Conservation (phyloP, 2,113 vertebrate species). For the Xenopus laevis region DNA sequence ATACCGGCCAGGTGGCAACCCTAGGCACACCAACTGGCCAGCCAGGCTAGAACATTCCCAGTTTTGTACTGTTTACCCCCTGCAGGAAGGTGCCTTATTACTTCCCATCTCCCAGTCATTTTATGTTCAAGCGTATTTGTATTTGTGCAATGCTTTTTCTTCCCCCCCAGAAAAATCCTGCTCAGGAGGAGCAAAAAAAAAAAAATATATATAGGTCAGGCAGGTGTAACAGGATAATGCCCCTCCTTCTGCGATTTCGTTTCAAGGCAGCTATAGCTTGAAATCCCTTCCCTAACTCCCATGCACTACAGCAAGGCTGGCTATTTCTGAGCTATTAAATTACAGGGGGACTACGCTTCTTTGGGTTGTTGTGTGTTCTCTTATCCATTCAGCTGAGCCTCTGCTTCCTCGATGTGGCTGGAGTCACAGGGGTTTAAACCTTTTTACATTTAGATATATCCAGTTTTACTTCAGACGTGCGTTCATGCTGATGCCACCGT, state of each 20-base stretch:
- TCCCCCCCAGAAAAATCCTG: neutral
- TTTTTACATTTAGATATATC: too few species aligned
- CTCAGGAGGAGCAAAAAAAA: neutral
- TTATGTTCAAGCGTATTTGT: slow-evolving; percentile 23
- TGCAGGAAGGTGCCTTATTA: slow-evolving; percentile 46
- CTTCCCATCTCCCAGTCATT: slow-evolving; percentile 3
- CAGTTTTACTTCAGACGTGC: too few species aligned
- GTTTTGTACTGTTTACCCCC: slow-evolving; percentile 14
- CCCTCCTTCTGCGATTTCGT: neutral
- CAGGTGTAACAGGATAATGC: neutral
- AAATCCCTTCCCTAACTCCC: slow-evolving; percentile 40
- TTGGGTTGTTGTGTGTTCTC: neutral
- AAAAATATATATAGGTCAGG: too few species aligned
- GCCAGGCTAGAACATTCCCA: slow-evolving; percentile 32
- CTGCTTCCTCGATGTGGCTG: too few species aligned
- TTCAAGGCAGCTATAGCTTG: slow-evolving; percentile 1
- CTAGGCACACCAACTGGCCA: neutral
- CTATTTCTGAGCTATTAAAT: slow-evolving; percentile 76
- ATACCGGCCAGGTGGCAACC: too few species aligned
- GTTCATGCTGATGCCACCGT: too few species aligned
- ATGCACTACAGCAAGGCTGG: slow-evolving; percentile 63
- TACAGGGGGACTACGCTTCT: slow-evolving; percentile 47
- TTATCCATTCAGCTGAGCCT: neutral
- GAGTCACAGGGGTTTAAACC: too few species aligned
- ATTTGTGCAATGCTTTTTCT: slow-evolving; percentile 4